A percentile compares a stretch with the other conserved stretches of the same genome.
Evolutionary conservation across 2,888 invertebrate genomes (phyloP).

Genomic region (Hypercompe scribonia): DNA sequence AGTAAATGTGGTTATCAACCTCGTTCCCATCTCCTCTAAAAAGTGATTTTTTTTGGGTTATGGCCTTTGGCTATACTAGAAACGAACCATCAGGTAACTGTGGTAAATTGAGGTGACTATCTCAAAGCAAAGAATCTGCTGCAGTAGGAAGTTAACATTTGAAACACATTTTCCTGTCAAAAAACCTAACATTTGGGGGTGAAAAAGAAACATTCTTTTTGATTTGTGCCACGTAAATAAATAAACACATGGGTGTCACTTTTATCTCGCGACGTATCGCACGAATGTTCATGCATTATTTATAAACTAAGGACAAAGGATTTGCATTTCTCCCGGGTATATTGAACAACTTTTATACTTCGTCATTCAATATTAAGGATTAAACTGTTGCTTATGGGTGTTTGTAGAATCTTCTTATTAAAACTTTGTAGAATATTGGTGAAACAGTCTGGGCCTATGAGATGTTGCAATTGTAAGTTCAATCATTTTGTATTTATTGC

Average conservation of each 20-base stretch:
- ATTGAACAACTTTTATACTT: constrained; percentile 80
- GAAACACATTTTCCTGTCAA: neutral
- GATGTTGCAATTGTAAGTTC: constrained; percentile 15
- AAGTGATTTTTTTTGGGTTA: too few relatives aligned
- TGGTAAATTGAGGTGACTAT: neutral
- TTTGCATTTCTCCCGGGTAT: constrained; percentile 74
- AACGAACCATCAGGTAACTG: too few relatives aligned
- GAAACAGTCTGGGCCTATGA: constrained; percentile 54
- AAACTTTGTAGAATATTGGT: constrained; percentile 54
- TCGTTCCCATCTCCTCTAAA: too few relatives aligned
- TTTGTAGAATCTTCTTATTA: constrained; percentile 61
- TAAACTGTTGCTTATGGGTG: constrained; percentile 52
- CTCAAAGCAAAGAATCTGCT: neutral
- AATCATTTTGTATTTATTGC: neutral
- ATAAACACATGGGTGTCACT: constrained; percentile 48
- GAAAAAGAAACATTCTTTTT: constrained; percentile 24
- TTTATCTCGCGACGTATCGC: constrained; percentile 39
- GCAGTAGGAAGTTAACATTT: neutral
- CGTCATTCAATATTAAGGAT: constrained; percentile 79
- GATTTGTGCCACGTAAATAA: constrained; percentile 44
- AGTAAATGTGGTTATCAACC: neutral
- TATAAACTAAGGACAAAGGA: constrained; percentile 67
- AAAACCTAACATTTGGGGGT: constrained; percentile 16
- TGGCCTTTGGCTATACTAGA: too few relatives aligned
- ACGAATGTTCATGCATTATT: constrained; percentile 71